phyloP scores from a whole-genome alignment of 2,888 invertebrate species.

The Phlogophora meticulosa region DNA sequence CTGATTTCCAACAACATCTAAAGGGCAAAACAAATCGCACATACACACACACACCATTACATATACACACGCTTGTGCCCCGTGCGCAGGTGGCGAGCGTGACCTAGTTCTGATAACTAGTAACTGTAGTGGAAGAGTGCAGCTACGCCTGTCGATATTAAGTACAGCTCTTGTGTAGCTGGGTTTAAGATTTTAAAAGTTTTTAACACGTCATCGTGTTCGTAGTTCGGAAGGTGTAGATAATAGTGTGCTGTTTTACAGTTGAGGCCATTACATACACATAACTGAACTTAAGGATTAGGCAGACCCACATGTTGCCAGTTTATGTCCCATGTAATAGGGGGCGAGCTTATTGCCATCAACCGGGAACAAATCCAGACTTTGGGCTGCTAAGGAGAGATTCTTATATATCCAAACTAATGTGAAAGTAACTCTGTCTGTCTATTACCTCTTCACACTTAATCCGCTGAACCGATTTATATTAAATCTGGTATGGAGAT shows the following conservation, averaged over 20 bases:
- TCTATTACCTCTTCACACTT: too few relatives aligned
- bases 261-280: neutral
- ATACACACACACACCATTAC: neutral
- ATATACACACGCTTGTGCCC: slow-evolving; percentile 2
- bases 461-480: too few relatives aligned
- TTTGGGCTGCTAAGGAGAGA: too few relatives aligned
- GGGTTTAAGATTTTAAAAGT: slow-evolving; percentile 48
- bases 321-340: too few relatives aligned
- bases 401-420: too few relatives aligned
- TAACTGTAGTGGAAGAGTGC: slow-evolving; percentile 60
- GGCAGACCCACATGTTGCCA: too few relatives aligned
- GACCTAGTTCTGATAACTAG: slow-evolving; percentile 61
- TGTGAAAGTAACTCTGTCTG: too few relatives aligned
- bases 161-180: slow-evolving; percentile 11
- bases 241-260: neutral
- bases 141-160: slow-evolving; percentile 39
- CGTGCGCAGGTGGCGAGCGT: slow-evolving; percentile 51
- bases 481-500: too few relatives aligned
- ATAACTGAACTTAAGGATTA: too few relatives aligned
- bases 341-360: too few relatives aligned
- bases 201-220: slow-evolving; percentile 21
- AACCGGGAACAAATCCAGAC: too few relatives aligned
- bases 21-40: neutral
- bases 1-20: too few relatives aligned
- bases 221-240: neutral